phyloP scores from a whole-genome alignment of 2,113 vertebrate species.

The Archocentrus centrarchus region DNA sequence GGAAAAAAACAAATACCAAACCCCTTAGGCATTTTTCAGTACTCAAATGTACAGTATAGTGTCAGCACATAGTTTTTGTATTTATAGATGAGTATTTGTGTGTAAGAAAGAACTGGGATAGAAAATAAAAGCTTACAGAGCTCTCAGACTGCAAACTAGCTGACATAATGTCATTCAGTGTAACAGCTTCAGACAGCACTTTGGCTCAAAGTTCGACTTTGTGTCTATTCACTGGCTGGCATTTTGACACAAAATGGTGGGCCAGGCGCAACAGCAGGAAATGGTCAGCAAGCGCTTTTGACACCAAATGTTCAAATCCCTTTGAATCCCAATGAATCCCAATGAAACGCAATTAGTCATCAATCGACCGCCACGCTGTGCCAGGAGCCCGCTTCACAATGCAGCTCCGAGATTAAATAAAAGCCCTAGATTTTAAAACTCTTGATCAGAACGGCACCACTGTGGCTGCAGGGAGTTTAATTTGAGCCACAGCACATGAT shows the following conservation, averaged over 20 bases:
- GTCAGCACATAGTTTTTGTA: slow-evolving; percentile 17
- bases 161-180: slow-evolving; percentile 20
- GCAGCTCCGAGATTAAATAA: slow-evolving; percentile 32
- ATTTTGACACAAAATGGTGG: slow-evolving; percentile 37
- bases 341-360: slow-evolving; percentile 56
- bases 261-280: slow-evolving; percentile 25
- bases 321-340: slow-evolving; percentile 42
- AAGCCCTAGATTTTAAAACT: slow-evolving; percentile 51
- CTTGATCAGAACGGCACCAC: slow-evolving; percentile 37
- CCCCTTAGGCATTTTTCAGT: slow-evolving; percentile 15
- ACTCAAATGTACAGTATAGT: slow-evolving; percentile 19
- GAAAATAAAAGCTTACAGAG: slow-evolving; percentile 12
- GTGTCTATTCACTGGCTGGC: slow-evolving; percentile 34
- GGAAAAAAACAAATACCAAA: slow-evolving; percentile 36
- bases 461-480: slow-evolving; percentile 28
- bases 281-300: slow-evolving; percentile 29
- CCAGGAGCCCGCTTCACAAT: slow-evolving; percentile 43
- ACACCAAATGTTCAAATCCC: slow-evolving; percentile 50
- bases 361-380: slow-evolving; percentile 27
- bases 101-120: background rate
- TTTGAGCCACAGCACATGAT: slow-evolving; percentile 49
- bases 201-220: slow-evolving; percentile 36
- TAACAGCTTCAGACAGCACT: slow-evolving; percentile 28
- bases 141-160: slow-evolving; percentile 21
- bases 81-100: background rate